A percentile compares a stretch with the other conserved stretches of the same genome.
Conservation (phyloP, 2,113 vertebrate species). For the Lanius ludovicianus region DNA sequence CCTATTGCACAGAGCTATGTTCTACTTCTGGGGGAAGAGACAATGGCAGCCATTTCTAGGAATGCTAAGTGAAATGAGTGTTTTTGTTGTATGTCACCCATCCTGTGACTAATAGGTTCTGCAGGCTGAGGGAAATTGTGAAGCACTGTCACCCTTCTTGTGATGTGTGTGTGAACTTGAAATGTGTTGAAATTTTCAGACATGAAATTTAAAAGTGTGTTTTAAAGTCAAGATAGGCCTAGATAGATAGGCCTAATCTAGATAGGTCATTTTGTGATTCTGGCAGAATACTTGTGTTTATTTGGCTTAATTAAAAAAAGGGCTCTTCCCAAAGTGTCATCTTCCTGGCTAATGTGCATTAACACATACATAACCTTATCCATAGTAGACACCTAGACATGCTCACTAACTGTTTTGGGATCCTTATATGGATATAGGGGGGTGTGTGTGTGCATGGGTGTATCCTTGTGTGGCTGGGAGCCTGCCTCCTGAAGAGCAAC, state of each 20-base stretch:
- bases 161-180: neutral
- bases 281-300: neutral
- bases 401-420: neutral
- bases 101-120: neutral
- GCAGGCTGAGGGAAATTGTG: neutral
- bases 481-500: neutral
- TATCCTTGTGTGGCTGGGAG: neutral
- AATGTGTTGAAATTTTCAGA: neutral
- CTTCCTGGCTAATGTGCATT: neutral
- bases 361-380: neutral
- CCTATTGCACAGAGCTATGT: neutral
- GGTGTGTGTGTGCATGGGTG: neutral
- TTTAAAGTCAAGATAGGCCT: neutral
- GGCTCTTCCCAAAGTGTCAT: neutral
- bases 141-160: neutral
- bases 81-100: neutral
- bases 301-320: neutral
- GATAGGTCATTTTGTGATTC: neutral
- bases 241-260: neutral
- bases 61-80: neutral
- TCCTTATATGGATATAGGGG: neutral
- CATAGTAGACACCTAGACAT: fast-evolving
- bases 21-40: neutral
- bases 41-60: neutral
- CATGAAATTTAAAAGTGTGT: neutral